Evolutionary conservation across 2,797 vertebrate species (phyloP).

Genomic region (Sebastes minor): DNA sequence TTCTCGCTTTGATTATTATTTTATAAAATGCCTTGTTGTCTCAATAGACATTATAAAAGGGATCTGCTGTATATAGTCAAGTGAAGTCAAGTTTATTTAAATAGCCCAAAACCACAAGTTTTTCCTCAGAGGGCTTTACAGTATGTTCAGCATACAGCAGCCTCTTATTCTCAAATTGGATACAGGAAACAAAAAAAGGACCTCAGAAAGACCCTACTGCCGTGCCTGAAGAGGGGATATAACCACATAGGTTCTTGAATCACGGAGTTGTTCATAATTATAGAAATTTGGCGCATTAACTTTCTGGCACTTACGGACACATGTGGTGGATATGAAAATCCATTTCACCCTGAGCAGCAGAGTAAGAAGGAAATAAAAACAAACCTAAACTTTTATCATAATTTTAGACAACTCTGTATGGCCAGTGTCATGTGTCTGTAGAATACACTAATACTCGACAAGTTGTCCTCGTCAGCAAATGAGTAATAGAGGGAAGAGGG

Average conservation of each 20-base stretch:
- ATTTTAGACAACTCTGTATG: neutral
- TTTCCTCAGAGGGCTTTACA: neutral
- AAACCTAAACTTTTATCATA: neutral
- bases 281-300: neutral
- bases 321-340: neutral
- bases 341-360: neutral
- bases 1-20: neutral
- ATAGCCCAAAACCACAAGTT: neutral
- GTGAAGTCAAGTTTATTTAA: neutral
- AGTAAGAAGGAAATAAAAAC: neutral
- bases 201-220: neutral
- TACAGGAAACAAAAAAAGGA: neutral
- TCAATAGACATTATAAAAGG: neutral
- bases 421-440: neutral
- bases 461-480: neutral
- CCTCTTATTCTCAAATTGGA: neutral
- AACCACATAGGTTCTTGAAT: neutral
- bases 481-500: neutral
- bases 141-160: neutral
- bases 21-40: neutral
- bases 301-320: neutral
- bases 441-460: neutral
- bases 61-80: neutral
- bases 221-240: neutral
- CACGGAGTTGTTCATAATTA: neutral